Evolutionary conservation across 2,797 vertebrate genomes (phyloP).

Genomic region (Scomberomorus guttatus): DNA sequence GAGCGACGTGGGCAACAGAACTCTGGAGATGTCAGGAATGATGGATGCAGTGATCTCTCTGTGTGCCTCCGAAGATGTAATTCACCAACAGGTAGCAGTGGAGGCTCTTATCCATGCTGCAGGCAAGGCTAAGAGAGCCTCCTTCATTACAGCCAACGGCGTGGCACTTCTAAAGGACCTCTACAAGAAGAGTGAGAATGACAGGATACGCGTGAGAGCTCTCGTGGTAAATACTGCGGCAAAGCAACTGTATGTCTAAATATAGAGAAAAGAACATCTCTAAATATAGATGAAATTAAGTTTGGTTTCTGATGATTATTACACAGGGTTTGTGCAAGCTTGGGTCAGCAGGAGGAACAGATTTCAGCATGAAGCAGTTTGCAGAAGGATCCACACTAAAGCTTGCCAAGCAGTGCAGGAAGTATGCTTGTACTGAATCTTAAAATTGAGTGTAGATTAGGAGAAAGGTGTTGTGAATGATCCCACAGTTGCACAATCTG

Average conservation of each 20-base stretch:
- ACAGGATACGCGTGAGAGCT: slow-evolving; percentile 95
- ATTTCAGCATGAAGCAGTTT: slow-evolving; percentile 99
- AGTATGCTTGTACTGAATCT: slow-evolving; percentile 82
- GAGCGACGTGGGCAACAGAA: slow-evolving; percentile 92
- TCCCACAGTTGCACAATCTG: slow-evolving; percentile 1
- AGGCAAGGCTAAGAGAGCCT: slow-evolving; percentile 96
- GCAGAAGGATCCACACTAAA: slow-evolving; percentile 97
- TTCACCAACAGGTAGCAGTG: slow-evolving; percentile 95
- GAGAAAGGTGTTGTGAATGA: slow-evolving; percentile 9
- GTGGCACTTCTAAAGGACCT: slow-evolving; percentile 96
- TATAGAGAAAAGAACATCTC: slow-evolving; percentile 11
- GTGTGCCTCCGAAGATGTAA: slow-evolving; percentile 90
- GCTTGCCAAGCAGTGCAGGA: slow-evolving; percentile 97
- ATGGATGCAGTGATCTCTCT: slow-evolving; percentile 94
- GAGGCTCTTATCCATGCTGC: slow-evolving; percentile 96
- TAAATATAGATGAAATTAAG: slow-evolving; percentile 22
- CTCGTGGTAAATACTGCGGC: slow-evolving; percentile 90
- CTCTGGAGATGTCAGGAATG: slow-evolving; percentile 94
- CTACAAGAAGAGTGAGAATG: slow-evolving; percentile 95
- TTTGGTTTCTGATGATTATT: slow-evolving; percentile 23
- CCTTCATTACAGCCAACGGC: slow-evolving; percentile 96
- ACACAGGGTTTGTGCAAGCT: slow-evolving; percentile 95
- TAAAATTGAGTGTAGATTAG: slow-evolving; percentile 4
- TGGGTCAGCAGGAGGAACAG: slow-evolving; percentile 96
- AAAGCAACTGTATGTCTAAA: slow-evolving; percentile 4